Conservation (phyloP, 1,140 invertebrate genomes). For the Ostrea denselamellosa region DNA sequence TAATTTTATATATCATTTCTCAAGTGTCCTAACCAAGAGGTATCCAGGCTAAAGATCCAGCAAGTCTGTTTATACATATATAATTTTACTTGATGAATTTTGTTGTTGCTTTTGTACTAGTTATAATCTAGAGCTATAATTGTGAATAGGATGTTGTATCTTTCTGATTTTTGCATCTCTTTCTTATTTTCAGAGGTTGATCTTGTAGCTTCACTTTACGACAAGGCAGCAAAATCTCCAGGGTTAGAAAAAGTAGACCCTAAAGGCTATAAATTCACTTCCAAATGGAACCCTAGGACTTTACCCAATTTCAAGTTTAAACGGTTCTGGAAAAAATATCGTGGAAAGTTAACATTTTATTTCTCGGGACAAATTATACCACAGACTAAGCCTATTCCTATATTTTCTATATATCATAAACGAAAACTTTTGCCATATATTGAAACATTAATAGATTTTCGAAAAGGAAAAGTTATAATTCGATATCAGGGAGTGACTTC, state of each 20-base stretch:
- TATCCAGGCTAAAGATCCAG: neutral
- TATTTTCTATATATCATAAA: slow-evolving; percentile 55
- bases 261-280: slow-evolving; percentile 50
- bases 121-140: no score
- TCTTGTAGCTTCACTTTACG: slow-evolving; percentile 16
- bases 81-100: neutral
- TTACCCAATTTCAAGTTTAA: slow-evolving; percentile 47
- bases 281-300: slow-evolving; percentile 47
- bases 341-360: slow-evolving; percentile 49
- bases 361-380: slow-evolving; percentile 52
- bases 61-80: neutral
- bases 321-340: slow-evolving; percentile 51
- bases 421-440: slow-evolving; percentile 52
- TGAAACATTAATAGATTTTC: slow-evolving; percentile 52
- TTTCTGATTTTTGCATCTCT: neutral
- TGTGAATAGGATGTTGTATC: neutral
- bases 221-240: neutral
- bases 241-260: slow-evolving; percentile 48
- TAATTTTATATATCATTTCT: no score
- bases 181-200: slow-evolving; percentile 51
- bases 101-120: no score
- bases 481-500: slow-evolving; percentile 57
- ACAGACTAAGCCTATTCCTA: slow-evolving; percentile 37
- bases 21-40: no score
- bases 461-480: slow-evolving; percentile 47